phyloP scores from a whole-genome alignment of 2,797 vertebrate species.

The Etheostoma perlongum region DNA sequence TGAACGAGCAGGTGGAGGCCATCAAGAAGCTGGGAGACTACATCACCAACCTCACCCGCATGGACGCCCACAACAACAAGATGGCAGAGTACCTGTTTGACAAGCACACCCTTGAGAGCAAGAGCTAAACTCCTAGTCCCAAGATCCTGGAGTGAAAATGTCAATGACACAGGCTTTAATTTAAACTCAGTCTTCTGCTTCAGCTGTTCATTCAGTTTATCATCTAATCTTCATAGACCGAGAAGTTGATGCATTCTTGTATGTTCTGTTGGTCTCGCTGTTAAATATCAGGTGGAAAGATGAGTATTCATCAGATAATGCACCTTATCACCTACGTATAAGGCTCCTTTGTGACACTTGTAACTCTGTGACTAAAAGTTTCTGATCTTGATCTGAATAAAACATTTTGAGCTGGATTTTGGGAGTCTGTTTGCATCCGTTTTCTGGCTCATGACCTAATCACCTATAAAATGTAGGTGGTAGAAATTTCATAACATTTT shows the following conservation, averaged over 20 bases:
- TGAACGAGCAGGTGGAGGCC: conserved; percentile 94
- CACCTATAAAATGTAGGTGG: too few relatives aligned
- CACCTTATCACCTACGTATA: neutral
- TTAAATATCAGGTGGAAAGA: conserved; percentile 9
- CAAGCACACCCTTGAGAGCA: conserved; percentile 84
- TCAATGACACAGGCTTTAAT: neutral
- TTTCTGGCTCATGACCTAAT: neutral
- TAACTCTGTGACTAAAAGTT: neutral
- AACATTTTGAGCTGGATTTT: conserved; percentile 68
- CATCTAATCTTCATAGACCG: conserved; percentile 9
- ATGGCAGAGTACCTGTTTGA: conserved; percentile 96
- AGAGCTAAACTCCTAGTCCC: conserved; percentile 64
- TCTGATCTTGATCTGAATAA: conserved; percentile 67
- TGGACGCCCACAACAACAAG: conserved; percentile 89
- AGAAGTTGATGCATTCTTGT: neutral
- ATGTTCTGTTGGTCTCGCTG: neutral
- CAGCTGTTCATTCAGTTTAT: neutral
- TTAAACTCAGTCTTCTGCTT: neutral
- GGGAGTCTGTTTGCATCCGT: neutral
- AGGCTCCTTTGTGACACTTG: conserved; percentile 5
- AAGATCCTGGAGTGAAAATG: neutral
- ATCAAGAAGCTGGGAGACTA: conserved; percentile 90
- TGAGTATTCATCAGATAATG: neutral
- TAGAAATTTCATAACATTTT: too few relatives aligned
- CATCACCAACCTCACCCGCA: conserved; percentile 84